Evolutionary conservation across 1,140 invertebrate genomes (phyloP).

Genomic region (Heliconius eleuchia): DNA sequence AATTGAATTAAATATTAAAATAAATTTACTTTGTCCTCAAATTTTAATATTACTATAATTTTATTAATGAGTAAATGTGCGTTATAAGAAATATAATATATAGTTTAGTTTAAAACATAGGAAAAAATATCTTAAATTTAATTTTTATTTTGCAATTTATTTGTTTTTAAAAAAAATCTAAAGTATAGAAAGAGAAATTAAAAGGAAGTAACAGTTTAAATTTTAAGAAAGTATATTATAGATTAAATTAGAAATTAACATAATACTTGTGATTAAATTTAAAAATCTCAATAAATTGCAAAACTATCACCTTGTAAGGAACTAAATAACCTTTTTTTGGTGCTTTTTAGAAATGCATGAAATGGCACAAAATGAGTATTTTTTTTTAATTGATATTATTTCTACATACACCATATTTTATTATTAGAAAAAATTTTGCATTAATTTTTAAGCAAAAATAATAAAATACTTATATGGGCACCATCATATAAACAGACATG

Average conservation of each 20-base stretch:
- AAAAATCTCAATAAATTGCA: neutral
- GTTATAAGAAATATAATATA: constrained; percentile 13
- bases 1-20: neutral
- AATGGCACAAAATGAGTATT: constrained; percentile 6
- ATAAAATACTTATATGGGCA: neutral
- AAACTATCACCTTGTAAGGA: neutral
- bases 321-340: neutral
- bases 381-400: neutral
- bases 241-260: neutral
- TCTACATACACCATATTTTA: neutral
- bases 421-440: neutral
- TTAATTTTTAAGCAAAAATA: neutral
- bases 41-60: neutral
- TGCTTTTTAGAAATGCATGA: neutral
- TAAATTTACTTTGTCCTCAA: constrained; percentile 17
- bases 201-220: too few species aligned
- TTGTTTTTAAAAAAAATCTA: too few species aligned
- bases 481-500: too few species aligned
- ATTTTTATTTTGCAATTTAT: too few species aligned
- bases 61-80: constrained; percentile 14
- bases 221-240: neutral
- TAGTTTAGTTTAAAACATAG: neutral
- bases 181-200: too few species aligned
- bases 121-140: too few species aligned
- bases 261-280: neutral